A percentile compares a stretch with the other conserved stretches of the same genome.
These are phyloP conservation scores for Xenentodon cancila DNA, from an alignment of 2,797 vertebrate genomes.

Conservation along the genomic window DNA sequence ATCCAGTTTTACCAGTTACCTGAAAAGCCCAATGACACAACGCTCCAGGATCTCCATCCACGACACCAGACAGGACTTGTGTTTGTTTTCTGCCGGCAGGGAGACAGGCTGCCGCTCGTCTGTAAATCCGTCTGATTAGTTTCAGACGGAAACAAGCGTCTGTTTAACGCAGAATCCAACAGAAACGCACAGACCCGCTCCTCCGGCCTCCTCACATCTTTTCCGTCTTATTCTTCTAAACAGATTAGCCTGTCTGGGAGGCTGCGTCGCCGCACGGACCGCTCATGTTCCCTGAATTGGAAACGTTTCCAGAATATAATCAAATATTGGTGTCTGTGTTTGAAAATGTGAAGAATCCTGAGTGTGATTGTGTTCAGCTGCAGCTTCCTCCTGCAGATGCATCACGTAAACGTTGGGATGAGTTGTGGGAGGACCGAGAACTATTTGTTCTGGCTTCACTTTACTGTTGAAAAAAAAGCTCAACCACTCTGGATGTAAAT, in stretches of 20 bases:
- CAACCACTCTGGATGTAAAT: constrained; percentile 34
- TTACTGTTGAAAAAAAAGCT: constrained; percentile 39
- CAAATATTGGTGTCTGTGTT: not conserved
- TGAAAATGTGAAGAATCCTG: too few relatives aligned
- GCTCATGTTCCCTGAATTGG: not conserved
- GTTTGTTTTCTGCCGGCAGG: constrained; percentile 14
- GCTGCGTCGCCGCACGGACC: not conserved
- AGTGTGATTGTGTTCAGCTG: constrained; percentile 3
- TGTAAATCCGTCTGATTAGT: constrained; percentile 51
- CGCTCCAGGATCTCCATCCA: too few relatives aligned
- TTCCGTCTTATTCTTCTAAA: not conserved
- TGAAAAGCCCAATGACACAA: too few relatives aligned
- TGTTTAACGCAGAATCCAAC: constrained; percentile 6
- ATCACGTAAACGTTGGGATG: constrained; percentile 12
- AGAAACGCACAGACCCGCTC: constrained; percentile 23
- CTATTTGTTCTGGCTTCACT: constrained; percentile 18
- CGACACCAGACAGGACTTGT: not conserved
- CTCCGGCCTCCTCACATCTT: not conserved
- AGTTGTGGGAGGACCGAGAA: constrained; percentile 18
- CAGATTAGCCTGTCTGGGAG: not conserved
- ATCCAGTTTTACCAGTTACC: too few relatives aligned
- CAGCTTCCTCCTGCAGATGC: constrained; percentile 21
- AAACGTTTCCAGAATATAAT: constrained; percentile 3
- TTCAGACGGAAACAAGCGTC: constrained; percentile 39
- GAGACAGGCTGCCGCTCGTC: constrained; percentile 14